Evolutionary conservation across 2,888 invertebrate species (phyloP).

Genomic region (Poecilobothrus nobilitatus): DNA sequence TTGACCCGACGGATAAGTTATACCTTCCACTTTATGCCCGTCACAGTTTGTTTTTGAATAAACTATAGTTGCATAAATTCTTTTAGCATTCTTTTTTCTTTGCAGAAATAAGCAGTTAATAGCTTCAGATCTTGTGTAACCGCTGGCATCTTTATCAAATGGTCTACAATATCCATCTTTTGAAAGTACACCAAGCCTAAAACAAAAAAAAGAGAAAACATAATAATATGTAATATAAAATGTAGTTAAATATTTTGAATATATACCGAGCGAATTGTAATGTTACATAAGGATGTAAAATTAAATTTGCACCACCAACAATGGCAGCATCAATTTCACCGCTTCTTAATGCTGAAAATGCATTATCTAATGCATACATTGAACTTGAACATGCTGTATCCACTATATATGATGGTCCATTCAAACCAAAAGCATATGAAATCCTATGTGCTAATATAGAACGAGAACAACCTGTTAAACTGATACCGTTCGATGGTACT

Average conservation of each 20-base stretch:
- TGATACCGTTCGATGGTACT: constrained; percentile 47
- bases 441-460: constrained; percentile 89
- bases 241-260: neutral
- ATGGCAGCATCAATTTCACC: constrained; percentile 84
- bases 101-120: constrained; percentile 64
- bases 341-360: constrained; percentile 63
- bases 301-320: constrained; percentile 78
- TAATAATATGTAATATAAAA: neutral
- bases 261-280: constrained; percentile 70
- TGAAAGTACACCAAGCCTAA: constrained; percentile 67
- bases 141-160: constrained; percentile 76
- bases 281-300: constrained; percentile 79
- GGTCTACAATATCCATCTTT: constrained; percentile 80
- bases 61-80: constrained; percentile 60
- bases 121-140: constrained; percentile 78
- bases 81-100: constrained; percentile 57
- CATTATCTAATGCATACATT: constrained; percentile 76
- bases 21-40: constrained; percentile 63
- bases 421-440: constrained; percentile 78
- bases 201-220: neutral
- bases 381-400: constrained; percentile 96
- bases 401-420: constrained; percentile 78
- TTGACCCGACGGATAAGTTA: constrained; percentile 58
- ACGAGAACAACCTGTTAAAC: constrained; percentile 60
- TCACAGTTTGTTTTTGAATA: constrained; percentile 76